Conservation (phyloP, 2,113 vertebrate genomes). For the Solea senegalensis region DNA sequence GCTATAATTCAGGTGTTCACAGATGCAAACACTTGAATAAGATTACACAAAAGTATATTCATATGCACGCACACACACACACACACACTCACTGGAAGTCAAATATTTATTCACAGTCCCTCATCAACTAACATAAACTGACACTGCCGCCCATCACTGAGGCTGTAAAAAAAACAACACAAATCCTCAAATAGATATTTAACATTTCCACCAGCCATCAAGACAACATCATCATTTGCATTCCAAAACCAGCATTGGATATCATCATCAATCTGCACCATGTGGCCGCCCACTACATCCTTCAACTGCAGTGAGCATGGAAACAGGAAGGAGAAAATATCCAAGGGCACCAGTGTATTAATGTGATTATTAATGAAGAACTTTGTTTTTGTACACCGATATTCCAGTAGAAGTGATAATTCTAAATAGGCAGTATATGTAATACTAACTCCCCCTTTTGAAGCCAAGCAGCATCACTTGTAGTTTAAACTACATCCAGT, state of each 20-base stretch:
- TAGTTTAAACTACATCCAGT: conserved; percentile 1
- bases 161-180: conserved; percentile 16
- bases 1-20: not conserved
- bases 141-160: conserved; percentile 29
- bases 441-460: not conserved
- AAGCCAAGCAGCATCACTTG: not conserved
- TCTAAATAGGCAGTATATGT: not conserved
- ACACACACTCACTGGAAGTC: not conserved
- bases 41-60: conserved; percentile 3
- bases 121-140: conserved; percentile 24
- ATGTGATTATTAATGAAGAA: conserved; percentile 46
- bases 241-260: conserved; percentile 38
- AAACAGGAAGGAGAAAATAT: conserved; percentile 33
- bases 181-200: conserved; percentile 36
- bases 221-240: conserved; percentile 46
- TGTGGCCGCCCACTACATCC: not conserved
- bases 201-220: conserved; percentile 29
- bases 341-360: conserved; percentile 33
- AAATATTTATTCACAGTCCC: not conserved
- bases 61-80: not conserved
- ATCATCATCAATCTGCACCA: conserved; percentile 49
- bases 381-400: conserved; percentile 5
- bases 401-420: conserved; percentile 25
- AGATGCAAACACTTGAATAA: not conserved
- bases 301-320: conserved; percentile 20